Percentiles rank a stretch among this genome's conserved stretches.
phyloP scores from a whole-genome alignment of 2,113 vertebrate genomes.

The Periophthalmus modestus region DNA sequence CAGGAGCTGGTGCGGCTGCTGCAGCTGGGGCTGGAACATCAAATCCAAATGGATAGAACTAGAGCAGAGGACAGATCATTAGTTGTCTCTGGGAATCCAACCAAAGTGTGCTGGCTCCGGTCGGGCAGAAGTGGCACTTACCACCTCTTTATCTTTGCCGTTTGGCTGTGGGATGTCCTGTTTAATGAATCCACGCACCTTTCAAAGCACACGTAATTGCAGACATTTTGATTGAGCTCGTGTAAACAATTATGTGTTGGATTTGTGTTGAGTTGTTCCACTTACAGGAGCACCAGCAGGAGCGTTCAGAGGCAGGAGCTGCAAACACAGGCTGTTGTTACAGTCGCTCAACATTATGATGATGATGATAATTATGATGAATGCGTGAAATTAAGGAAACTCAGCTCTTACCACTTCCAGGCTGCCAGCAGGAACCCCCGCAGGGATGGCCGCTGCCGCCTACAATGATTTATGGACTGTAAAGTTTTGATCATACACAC shows the following conservation, averaged over 20 bases:
- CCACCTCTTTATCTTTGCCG: slow-evolving; percentile 51
- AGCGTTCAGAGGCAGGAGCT: slow-evolving; percentile 59
- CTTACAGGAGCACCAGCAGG: slow-evolving; percentile 51
- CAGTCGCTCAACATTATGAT: neutral
- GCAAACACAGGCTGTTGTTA: slow-evolving; percentile 9
- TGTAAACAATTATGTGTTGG: neutral
- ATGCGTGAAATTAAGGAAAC: neutral
- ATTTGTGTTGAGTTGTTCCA: slow-evolving; percentile 10
- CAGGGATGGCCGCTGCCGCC: slow-evolving; percentile 44
- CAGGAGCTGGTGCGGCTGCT: neutral
- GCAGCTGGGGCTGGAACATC: slow-evolving; percentile 6
- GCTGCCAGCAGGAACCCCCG: slow-evolving; percentile 29
- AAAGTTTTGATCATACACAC: neutral
- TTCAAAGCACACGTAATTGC: slow-evolving; percentile 8
- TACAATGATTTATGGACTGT: slow-evolving; percentile 17
- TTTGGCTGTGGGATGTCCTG: slow-evolving; percentile 48
- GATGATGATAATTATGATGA: neutral
- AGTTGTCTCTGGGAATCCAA: neutral
- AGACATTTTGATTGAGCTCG: neutral
- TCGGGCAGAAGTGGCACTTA: slow-evolving; percentile 32
- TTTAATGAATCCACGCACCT: slow-evolving; percentile 64
- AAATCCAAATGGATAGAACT: slow-evolving; percentile 57
- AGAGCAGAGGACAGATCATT: neutral
- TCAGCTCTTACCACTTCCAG: slow-evolving; percentile 52
- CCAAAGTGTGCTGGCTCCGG: neutral